Evolutionary conservation across 2,113 vertebrate species (phyloP), one percentile per base, ranked within the genome.

Genomic region (Oreochromis spilurus): DNA sequence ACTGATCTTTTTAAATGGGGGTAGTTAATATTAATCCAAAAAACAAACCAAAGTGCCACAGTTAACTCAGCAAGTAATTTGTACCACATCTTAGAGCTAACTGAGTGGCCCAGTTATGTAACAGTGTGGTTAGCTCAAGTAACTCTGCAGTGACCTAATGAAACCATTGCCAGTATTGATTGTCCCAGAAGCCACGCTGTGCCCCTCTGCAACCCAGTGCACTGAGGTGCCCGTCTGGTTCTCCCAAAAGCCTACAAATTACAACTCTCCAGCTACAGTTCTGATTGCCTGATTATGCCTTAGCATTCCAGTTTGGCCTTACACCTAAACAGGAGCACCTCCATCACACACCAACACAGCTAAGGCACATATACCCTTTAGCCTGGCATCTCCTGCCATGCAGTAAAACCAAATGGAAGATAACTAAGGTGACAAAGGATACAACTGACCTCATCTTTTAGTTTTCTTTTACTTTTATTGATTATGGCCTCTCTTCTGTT

Each of bases 391-490:
- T 84, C 48, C 12, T 62, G 72, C 65, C 9, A 26, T 81, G 50
- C 70, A 83, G 36, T 55, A 60, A 57, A 85, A 81, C 34, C 67
- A 16, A 89, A 83, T 80, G 21, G 19, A 80, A 13, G 3, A 84
- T 81, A 86, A 83, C 45, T 79, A 17, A 48, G 14, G 29, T 85
- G 82, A 82, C 17, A 80, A 48, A 81, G 21, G 29, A 53, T 53
- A 55, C 21, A 82, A 26, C 17, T 81, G 29, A 45, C 8, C 4
- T 48, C 57, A 58, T 77, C 83, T 60, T 84, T 85, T 85, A 67
- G 52, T 50, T 82, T 85, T 67, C 83, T 78, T 86, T 85, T 87
- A 54, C 65, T 50, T 84, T 72, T 62, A 77, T 57, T 81, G 81
- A 82, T 79, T 83, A 16, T 48, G 17, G 81, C 79, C 2, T 50